These are phyloP conservation scores for Lottia scabra DNA, from an alignment of 2,888 invertebrate species.

Conservation along the genomic window DNA sequence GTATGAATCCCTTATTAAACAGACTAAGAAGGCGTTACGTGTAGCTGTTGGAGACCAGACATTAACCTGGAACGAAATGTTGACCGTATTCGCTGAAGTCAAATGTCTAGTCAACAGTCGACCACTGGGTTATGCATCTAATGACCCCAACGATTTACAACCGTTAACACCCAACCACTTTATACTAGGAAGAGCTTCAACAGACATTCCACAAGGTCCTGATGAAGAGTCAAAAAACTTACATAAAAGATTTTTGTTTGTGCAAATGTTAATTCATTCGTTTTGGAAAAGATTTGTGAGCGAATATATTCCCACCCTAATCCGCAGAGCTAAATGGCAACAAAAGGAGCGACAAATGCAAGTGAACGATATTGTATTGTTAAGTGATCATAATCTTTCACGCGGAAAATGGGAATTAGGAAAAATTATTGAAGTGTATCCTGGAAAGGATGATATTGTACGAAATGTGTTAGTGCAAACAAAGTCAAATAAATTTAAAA, in stretches of 20 bases:
- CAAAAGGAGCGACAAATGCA: too few species aligned
- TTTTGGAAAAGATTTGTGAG: not conserved
- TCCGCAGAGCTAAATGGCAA: too few species aligned
- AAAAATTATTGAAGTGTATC: too few species aligned
- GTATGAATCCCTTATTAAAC: not conserved
- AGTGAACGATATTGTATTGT: too few species aligned
- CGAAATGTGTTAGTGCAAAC: too few species aligned
- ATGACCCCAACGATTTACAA: not conserved
- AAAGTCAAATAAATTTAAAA: too few species aligned
- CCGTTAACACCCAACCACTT: constrained; percentile 7
- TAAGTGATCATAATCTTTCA: too few species aligned
- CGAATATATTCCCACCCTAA: too few species aligned
- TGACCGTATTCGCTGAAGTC: not conserved
- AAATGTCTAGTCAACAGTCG: not conserved
- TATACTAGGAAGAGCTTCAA: not conserved
- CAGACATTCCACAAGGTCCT: not conserved
- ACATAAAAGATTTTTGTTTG: not conserved
- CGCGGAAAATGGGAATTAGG: too few species aligned
- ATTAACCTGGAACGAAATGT: constrained; percentile 8
- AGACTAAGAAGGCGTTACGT: not conserved
- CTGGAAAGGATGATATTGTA: too few species aligned
- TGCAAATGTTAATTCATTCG: not conserved
- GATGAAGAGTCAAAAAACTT: not conserved
- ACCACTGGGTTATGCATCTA: not conserved
- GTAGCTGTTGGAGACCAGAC: not conserved